These are phyloP conservation scores for Archaeoteleia sp. DNA, from an alignment of 2,888 invertebrate genomes.

Conservation along the genomic window DNA sequence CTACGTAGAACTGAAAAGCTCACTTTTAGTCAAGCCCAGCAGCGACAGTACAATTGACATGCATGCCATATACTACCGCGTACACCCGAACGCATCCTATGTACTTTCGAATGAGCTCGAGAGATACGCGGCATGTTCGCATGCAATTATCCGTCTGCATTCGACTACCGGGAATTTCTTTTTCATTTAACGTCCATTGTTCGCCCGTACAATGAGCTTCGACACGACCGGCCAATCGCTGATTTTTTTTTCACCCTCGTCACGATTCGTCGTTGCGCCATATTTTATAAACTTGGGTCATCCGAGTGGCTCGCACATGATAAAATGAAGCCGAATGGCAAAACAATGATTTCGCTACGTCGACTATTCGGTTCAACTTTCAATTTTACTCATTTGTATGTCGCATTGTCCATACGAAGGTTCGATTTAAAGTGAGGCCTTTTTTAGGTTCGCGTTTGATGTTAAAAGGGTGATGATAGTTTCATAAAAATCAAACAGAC, in stretches of 20 bases:
- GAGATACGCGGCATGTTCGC: conserved; percentile 51
- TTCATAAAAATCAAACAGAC: too few species aligned
- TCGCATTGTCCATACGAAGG: too few species aligned
- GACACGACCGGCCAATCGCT: conserved; percentile 36
- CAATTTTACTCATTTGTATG: conserved; percentile 1
- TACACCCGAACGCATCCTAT: conserved; percentile 29
- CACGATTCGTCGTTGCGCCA: conserved; percentile 35
- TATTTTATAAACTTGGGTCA: conserved; percentile 27
- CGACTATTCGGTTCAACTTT: conserved; percentile 1
- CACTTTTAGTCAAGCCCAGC: neutral
- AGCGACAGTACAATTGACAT: conserved; percentile 27
- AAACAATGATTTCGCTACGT: conserved; percentile 13
- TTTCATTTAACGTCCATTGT: conserved; percentile 57
- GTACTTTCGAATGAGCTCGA: conserved; percentile 42
- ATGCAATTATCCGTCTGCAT: conserved; percentile 46
- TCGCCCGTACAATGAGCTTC: conserved; percentile 48
- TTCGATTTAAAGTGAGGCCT: too few species aligned
- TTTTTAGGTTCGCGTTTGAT: too few species aligned
- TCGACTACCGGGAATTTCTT: conserved; percentile 55
- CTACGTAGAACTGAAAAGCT: too few species aligned
- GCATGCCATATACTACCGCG: conserved; percentile 20
- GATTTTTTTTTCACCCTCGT: conserved; percentile 35
- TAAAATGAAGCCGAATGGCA: conserved; percentile 16
- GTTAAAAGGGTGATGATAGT: too few species aligned
- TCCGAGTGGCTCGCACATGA: neutral